These are phyloP conservation scores for Callinectes sapidus DNA, from an alignment of 2,888 invertebrate species.

Conservation along the genomic window DNA sequence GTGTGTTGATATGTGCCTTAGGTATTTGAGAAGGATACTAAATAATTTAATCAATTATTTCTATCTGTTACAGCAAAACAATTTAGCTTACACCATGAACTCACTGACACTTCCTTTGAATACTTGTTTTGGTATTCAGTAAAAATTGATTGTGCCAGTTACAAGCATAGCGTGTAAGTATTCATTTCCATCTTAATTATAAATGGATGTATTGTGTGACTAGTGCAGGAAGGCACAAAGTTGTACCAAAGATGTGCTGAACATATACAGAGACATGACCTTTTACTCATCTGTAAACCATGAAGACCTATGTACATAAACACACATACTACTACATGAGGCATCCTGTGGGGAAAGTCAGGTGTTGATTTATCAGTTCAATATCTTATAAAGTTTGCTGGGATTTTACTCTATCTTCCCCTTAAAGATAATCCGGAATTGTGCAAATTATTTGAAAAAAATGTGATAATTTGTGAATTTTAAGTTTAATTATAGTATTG, in stretches of 20 bases:
- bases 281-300: background rate
- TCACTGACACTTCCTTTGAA: background rate
- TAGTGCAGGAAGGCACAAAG: background rate
- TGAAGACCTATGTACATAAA: conserved; percentile 12
- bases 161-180: background rate
- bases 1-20: background rate
- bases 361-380: background rate
- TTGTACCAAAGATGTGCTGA: conserved; percentile 1
- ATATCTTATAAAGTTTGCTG: background rate
- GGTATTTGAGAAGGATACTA: background rate
- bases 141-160: background rate
- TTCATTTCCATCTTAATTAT: conserved; percentile 1
- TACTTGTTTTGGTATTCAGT: background rate
- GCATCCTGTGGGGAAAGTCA: background rate
- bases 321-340: background rate
- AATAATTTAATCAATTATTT: background rate
- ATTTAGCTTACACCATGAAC: background rate
- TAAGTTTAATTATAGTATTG: background rate
- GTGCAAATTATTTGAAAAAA: conserved; percentile 16
- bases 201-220: conserved; percentile 3
- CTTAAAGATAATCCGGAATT: background rate
- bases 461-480: conserved; percentile 11
- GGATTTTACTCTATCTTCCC: background rate
- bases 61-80: background rate
- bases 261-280: background rate